A percentile compares a stretch with the other conserved stretches of the same genome.
phyloP scores from a whole-genome alignment of 2,888 invertebrate genomes.

The Melinaea marsaeus region DNA sequence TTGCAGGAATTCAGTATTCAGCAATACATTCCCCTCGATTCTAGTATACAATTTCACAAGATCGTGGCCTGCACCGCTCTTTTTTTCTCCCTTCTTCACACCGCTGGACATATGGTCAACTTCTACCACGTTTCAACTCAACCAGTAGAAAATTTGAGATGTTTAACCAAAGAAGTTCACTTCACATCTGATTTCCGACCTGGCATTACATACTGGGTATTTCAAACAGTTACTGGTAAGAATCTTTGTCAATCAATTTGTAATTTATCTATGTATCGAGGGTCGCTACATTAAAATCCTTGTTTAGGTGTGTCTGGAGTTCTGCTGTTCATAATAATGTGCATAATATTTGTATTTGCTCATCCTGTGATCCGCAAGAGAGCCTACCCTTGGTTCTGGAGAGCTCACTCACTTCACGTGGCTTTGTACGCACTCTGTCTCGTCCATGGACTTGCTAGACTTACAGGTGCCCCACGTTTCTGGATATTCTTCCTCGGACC shows the following conservation, averaged over 20 bases:
- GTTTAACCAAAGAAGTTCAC: conserved; percentile 94
- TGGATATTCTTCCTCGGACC: conserved; percentile 97
- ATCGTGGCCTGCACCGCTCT: conserved; percentile 96
- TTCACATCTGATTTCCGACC: conserved; percentile 96
- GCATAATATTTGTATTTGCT: conserved; percentile 97
- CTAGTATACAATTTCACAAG: conserved; percentile 98
- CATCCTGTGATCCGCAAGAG: conserved; percentile 94
- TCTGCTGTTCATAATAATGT: conserved; percentile 91
- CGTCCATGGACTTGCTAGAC: conserved; percentile 92
- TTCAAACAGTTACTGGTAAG: conserved; percentile 94
- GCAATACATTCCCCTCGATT: conserved; percentile 95
- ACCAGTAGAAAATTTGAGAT: conserved; percentile 93
- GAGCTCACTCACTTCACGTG: conserved; percentile 93
- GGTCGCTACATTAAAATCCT: not conserved
- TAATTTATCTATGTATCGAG: not conserved
- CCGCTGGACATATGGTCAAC: conserved; percentile 96
- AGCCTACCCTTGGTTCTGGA: conserved; percentile 97
- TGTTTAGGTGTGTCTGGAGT: conserved; percentile 89
- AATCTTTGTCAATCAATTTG: not conserved
- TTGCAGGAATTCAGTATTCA: conserved; percentile 90
- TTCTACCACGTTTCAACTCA: conserved; percentile 98
- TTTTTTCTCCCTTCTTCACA: conserved; percentile 94
- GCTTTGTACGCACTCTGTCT: conserved; percentile 90
- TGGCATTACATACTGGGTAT: conserved; percentile 96
- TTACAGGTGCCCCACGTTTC: conserved; percentile 94